These are phyloP conservation scores for Lottia gigantea DNA, from an alignment of 2,888 invertebrate species.

Conservation along the genomic window DNA sequence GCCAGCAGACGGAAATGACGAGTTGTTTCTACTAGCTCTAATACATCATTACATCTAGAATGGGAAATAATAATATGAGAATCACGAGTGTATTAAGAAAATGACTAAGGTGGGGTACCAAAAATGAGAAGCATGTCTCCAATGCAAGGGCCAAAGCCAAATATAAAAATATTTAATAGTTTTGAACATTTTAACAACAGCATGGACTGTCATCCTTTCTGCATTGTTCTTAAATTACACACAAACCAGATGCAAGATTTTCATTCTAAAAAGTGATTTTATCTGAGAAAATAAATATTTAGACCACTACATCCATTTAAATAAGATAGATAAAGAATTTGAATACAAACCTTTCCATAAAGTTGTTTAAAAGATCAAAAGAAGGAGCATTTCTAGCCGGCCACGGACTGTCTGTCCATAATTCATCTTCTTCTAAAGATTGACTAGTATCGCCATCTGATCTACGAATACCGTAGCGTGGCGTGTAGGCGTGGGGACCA, in stretches of 20 bases:
- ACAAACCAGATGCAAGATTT: too few species aligned
- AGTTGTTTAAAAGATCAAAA: constrained; percentile 65
- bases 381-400: constrained; percentile 66
- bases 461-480: constrained; percentile 54
- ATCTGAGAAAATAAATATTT: neutral
- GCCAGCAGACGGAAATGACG: constrained; percentile 66
- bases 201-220: too few species aligned
- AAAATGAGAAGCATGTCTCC: too few species aligned
- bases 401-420: constrained; percentile 66
- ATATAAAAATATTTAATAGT: too few species aligned
- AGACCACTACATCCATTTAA: too few species aligned
- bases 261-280: neutral
- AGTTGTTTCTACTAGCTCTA: constrained; percentile 67
- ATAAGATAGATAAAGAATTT: too few species aligned
- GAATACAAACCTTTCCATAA: constrained; percentile 65
- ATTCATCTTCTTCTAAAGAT: constrained; percentile 54
- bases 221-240: too few species aligned
- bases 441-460: constrained; percentile 47
- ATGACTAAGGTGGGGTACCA: too few species aligned
- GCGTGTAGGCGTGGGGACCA: constrained; percentile 63
- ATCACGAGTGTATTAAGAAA: too few species aligned
- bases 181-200: too few species aligned
- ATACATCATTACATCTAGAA: constrained; percentile 67
- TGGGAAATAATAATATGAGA: neutral
- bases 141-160: too few species aligned